Conservation (phyloP, 2,113 vertebrate species). For the Ardeotis arabs region DNA sequence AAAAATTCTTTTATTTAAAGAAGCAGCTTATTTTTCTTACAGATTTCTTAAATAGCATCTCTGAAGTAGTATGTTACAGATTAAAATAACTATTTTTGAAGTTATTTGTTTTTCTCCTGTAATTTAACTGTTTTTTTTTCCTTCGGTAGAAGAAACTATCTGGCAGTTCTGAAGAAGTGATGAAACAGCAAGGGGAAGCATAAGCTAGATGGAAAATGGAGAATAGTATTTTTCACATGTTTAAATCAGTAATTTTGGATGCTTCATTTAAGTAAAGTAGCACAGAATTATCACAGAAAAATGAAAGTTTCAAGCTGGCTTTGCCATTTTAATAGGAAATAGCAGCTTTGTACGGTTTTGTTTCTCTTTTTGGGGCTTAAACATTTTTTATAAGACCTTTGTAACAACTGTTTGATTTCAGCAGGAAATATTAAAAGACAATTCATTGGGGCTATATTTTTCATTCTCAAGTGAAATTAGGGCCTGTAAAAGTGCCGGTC, state of each 20-base stretch:
- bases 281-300: background rate
- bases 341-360: background rate
- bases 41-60: background rate
- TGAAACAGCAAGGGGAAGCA: background rate
- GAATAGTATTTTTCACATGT: background rate
- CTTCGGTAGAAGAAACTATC: background rate
- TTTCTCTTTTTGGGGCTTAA: background rate
- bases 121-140: background rate
- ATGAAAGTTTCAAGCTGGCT: background rate
- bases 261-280: background rate
- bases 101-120: background rate
- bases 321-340: background rate
- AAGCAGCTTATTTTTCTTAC: background rate
- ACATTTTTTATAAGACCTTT: background rate
- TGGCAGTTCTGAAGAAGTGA: background rate
- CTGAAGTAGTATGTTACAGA: background rate
- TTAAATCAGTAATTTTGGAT: background rate
- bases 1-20: slow-evolving; percentile 28
- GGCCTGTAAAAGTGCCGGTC: background rate
- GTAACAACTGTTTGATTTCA: background rate
- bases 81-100: background rate
- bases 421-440: background rate
- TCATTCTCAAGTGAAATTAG: background rate
- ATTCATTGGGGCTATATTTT: background rate
- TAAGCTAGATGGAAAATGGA: background rate